Conservation (phyloP, 2,113 vertebrate genomes). For the Tretioscincus oriximinensis region DNA sequence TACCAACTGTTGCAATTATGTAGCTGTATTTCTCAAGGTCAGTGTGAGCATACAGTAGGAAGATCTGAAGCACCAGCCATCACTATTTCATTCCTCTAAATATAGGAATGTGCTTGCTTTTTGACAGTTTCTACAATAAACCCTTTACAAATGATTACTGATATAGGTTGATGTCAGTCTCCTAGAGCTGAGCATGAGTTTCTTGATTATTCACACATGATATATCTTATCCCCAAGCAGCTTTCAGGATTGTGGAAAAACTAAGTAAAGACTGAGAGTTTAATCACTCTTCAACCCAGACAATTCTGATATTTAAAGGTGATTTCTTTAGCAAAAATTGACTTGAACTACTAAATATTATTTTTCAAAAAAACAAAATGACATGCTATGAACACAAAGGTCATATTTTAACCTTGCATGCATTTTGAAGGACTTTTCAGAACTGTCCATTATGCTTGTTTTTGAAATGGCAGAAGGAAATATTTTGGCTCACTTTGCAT, state of each 20-base stretch:
- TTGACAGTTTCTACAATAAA: neutral
- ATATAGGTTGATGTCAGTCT: neutral
- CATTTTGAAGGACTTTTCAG: conserved; percentile 16
- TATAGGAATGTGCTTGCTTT: neutral
- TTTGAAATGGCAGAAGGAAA: neutral
- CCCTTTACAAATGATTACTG: conserved; percentile 28
- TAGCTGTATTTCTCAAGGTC: neutral
- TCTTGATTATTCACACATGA: neutral
- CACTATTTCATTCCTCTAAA: neutral
- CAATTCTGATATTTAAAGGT: neutral
- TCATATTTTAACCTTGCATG: conserved; percentile 3
- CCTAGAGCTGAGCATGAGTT: conserved; percentile 19
- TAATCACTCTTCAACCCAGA: conserved; percentile 9
- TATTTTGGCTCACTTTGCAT: too few species aligned
- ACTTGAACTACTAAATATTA: neutral
- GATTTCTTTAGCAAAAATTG: conserved; percentile 5
- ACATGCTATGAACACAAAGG: neutral
- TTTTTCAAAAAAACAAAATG: neutral
- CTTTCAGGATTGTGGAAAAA: neutral
- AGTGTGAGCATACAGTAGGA: neutral
- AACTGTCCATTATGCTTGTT: accelerated
- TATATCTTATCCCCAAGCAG: neutral
- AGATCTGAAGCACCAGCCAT: neutral
- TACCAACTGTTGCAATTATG: neutral
- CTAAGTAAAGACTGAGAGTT: neutral